These are phyloP conservation scores for Muschampia plurimacula DNA, from an alignment of 2,888 invertebrate species.

Conservation along the genomic window DNA sequence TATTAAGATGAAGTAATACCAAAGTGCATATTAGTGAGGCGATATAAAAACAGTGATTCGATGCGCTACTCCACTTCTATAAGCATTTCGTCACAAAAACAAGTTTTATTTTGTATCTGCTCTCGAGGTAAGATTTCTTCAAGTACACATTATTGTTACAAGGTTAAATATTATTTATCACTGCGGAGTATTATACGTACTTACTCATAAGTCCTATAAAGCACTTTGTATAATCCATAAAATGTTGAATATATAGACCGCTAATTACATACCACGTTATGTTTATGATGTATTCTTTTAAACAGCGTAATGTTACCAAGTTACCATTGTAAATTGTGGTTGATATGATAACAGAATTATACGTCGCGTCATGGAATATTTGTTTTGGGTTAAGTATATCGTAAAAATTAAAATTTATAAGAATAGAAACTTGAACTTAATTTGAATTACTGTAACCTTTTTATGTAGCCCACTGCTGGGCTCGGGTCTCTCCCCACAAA, in stretches of 20 bases:
- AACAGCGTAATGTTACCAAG: neutral
- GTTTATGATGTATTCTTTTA: neutral
- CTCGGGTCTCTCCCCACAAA: too few species aligned
- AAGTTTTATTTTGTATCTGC: conserved; percentile 27
- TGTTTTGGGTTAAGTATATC: too few species aligned
- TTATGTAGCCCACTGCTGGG: too few species aligned
- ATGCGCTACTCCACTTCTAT: conserved; percentile 21
- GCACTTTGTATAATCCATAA: conserved; percentile 2
- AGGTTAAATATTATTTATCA: conserved; percentile 22
- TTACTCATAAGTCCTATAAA: neutral
- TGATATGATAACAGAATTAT: neutral
- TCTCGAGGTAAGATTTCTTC: conserved; percentile 35
- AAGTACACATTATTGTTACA: conserved; percentile 22
- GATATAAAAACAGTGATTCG: conserved; percentile 5
- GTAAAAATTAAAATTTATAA: too few species aligned
- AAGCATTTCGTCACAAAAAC: conserved; percentile 24
- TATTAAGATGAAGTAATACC: neutral
- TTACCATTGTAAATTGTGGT: neutral
- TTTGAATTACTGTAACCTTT: too few species aligned
- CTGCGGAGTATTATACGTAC: conserved; percentile 6
- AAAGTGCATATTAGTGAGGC: neutral
- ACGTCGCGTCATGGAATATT: too few species aligned
- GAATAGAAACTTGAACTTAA: too few species aligned
- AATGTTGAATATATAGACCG: neutral
- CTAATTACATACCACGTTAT: neutral